Base-by-base conservation (phyloP, 2,113 vertebrate genomes). In the Mastomys coucha region DNA sequence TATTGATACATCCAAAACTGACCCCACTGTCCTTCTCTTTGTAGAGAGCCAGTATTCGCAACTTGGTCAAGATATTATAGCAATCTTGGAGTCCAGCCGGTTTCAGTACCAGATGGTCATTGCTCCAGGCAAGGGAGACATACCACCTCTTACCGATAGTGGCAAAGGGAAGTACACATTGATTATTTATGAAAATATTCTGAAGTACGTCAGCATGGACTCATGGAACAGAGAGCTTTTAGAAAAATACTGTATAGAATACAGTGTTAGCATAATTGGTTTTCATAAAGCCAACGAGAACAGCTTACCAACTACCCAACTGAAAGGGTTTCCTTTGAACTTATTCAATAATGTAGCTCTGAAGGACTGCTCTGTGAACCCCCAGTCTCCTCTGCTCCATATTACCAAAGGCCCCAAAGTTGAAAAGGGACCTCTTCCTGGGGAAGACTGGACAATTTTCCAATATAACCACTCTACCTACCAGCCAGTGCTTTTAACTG, bases 31-130 rank as follows among this genome's bases (percentile, higher is more conserved):
- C 39, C 99, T 99, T 77, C 99, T 99, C 7, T 99, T 99, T 2
- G 99, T 99, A 96, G 99, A 99, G 95, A 99, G 99, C 91, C 99
- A 99, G 92, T 99, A 99, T 96, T 99, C 99, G 24, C 99, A 99
- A 97, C 98, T 99, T 20, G 99, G 99, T 31, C 99, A 99, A 98
- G 99, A 99, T 90, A 99, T 99, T 87, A 98, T 99, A 95, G 99
- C 99, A 82, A 99, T 99, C 92, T 97, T 99, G 4, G 99, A 99
- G 97, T 99, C 99, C 53, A 99, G 99, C 91, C 99, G 99, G 89
- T 99, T 99, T 97, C 99, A 97, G 80, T 99, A 99, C 97, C 99
- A 99, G 67, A 99, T 99, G 98, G 99, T 99, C 97, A 99, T 99
- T 12, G 99, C 99, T 0, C 99, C 99, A 4, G 99, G 99, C 22